Evolutionary conservation across 1,140 invertebrate species (phyloP).

Genomic region (Mamestra configurata): DNA sequence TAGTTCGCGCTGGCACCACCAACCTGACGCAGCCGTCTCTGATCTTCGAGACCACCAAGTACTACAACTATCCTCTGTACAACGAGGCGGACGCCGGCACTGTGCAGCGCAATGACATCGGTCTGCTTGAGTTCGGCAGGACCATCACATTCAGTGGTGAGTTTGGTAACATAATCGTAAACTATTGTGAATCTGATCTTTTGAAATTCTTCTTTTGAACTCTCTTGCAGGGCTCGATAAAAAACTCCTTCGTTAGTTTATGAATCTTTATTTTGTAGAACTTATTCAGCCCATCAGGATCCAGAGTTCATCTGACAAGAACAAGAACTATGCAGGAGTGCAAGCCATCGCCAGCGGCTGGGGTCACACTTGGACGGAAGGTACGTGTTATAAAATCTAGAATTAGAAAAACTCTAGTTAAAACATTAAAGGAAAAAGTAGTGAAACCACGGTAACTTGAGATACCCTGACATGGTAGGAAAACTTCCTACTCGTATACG

Average conservation of each 20-base stretch:
- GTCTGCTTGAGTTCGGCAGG: constrained; percentile 70
- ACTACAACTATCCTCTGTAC: constrained; percentile 77
- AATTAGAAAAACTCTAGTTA: no score
- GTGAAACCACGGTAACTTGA: no score
- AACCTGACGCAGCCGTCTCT: constrained; percentile 63
- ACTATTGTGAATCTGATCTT: no score
- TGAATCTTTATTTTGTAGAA: constrained; percentile 57
- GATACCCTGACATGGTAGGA: no score
- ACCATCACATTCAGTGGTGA: constrained; percentile 67
- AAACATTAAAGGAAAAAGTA: no score
- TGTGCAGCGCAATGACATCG: constrained; percentile 79
- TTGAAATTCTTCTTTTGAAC: not conserved
- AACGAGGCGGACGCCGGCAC: constrained; percentile 54
- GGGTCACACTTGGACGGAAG: constrained; percentile 73
- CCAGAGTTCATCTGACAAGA: constrained; percentile 63
- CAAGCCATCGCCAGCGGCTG: constrained; percentile 72
- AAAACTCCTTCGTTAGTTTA: not conserved
- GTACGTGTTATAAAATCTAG: not conserved
- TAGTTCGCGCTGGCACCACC: constrained; percentile 69
- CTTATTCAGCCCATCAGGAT: constrained; percentile 72
- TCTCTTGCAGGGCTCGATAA: no score
- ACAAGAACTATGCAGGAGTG: constrained; percentile 66
- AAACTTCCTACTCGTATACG: no score
- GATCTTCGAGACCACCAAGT: constrained; percentile 76
- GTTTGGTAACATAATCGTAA: not conserved